A percentile compares a stretch with the other conserved stretches of the same genome.
phyloP scores from a whole-genome alignment of 2,797 vertebrate species.

The Bucorvus abyssinicus region DNA sequence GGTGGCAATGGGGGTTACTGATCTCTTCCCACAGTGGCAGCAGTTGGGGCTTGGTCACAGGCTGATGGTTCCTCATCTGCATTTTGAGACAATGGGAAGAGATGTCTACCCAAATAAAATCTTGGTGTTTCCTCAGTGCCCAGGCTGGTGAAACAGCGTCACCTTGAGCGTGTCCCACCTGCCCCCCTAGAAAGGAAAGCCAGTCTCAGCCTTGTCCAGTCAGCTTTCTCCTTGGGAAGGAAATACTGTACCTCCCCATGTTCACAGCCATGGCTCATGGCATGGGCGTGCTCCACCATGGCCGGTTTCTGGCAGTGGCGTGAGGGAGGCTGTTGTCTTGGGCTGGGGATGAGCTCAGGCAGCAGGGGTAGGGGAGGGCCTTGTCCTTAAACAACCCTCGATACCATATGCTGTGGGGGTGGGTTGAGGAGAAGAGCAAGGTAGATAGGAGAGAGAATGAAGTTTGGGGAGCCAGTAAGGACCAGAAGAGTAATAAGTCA shows the following conservation, averaged over 20 bases:
- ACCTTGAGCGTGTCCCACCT: rapidly evolving
- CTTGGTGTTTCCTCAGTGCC: not conserved
- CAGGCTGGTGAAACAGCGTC: not conserved
- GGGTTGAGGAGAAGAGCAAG: not conserved
- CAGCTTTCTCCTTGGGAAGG: not conserved
- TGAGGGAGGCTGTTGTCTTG: not conserved
- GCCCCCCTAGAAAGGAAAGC: not conserved
- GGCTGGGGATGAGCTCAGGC: not conserved
- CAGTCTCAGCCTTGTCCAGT: rapidly evolving
- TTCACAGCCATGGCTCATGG: not conserved
- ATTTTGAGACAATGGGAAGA: not conserved
- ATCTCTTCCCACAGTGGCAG: not conserved
- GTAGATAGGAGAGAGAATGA: not conserved
- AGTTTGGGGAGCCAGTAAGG: not conserved
- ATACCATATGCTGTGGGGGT: not conserved
- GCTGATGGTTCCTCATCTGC: not conserved
- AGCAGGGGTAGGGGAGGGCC: not conserved
- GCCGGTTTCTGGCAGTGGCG: not conserved
- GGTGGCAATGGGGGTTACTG: not conserved
- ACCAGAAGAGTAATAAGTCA: not conserved
- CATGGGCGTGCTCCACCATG: not conserved
- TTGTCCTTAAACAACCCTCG: not conserved
- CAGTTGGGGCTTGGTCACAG: not conserved
- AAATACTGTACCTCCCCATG: rapidly evolving
- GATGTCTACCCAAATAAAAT: not conserved